Evolutionary conservation across 2,113 vertebrate genomes (phyloP).

Genomic region (Phainopepla nitens): DNA sequence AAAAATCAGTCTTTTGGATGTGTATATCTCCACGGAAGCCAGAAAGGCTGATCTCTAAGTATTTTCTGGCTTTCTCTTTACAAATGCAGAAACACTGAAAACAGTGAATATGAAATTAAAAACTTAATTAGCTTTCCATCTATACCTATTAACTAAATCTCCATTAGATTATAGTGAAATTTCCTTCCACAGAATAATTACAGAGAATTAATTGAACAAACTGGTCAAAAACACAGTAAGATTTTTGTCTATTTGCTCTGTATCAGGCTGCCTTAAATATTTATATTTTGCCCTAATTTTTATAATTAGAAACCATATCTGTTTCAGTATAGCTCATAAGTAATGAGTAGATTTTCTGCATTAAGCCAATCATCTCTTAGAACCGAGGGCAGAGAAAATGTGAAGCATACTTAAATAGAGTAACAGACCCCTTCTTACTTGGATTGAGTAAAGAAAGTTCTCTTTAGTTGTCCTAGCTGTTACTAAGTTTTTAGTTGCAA

Average conservation of each 20-base stretch:
- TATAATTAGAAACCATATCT: background rate
- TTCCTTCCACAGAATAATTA: background rate
- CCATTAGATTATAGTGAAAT: background rate
- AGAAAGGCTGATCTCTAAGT: background rate
- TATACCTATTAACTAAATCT: background rate
- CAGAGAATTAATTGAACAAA: background rate
- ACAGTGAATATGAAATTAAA: background rate
- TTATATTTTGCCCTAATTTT: background rate
- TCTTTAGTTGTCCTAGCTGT: background rate
- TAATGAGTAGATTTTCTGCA: background rate
- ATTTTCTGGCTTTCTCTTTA: background rate
- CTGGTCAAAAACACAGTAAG: background rate
- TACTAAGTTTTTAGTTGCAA: background rate
- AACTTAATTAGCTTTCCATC: background rate
- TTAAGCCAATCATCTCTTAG: background rate
- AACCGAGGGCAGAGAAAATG: background rate
- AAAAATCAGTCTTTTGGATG: background rate
- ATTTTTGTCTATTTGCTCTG: background rate
- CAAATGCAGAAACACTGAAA: background rate
- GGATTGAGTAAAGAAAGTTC: background rate
- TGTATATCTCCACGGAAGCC: background rate
- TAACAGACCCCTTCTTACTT: background rate
- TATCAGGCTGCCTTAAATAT: background rate
- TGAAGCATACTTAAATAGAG: background rate
- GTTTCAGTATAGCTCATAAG: background rate